These are phyloP conservation scores for Adrianichthys oophorus DNA, from an alignment of 2,797 vertebrate species.

Conservation along the genomic window DNA sequence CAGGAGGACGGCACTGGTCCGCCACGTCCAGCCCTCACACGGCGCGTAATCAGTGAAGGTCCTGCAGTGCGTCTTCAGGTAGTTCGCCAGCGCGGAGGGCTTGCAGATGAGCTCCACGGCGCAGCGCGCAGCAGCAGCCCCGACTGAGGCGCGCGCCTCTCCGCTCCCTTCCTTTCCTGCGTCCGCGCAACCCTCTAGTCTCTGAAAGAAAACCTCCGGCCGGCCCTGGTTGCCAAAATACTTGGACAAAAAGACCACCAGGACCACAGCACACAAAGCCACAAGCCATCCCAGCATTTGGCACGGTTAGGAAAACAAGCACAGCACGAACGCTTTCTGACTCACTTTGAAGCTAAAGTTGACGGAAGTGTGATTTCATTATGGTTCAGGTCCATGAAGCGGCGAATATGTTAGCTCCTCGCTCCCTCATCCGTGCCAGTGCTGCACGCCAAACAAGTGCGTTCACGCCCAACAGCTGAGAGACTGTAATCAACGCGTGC, in stretches of 20 bases:
- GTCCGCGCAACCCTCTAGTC: slow-evolving; percentile 42
- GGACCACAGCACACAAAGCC: slow-evolving; percentile 66
- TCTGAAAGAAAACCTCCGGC: slow-evolving; percentile 30
- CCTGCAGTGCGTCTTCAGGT: slow-evolving; percentile 79
- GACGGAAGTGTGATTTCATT: background rate
- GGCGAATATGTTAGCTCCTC: slow-evolving; percentile 27
- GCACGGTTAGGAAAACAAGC: slow-evolving; percentile 37
- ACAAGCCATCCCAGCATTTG: slow-evolving; percentile 76
- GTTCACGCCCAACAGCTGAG: slow-evolving; percentile 12
- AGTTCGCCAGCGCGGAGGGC: slow-evolving; percentile 83
- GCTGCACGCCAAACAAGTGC: background rate
- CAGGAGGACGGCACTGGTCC: slow-evolving; percentile 73
- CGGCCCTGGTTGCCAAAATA: slow-evolving; percentile 54
- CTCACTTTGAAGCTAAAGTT: slow-evolving; percentile 1
- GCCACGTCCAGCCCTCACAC: slow-evolving; percentile 77
- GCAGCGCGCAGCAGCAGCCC: slow-evolving; percentile 22
- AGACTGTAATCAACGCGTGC: slow-evolving; percentile 10
- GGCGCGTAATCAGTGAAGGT: slow-evolving; percentile 66
- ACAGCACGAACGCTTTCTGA: slow-evolving; percentile 5
- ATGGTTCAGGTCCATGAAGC: background rate
- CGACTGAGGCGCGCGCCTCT: slow-evolving; percentile 38
- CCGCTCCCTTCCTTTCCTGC: slow-evolving; percentile 22
- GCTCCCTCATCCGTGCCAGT: slow-evolving; percentile 9
- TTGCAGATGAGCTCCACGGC: slow-evolving; percentile 79
- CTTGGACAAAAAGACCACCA: slow-evolving; percentile 69